Conservation (phyloP, 2,113 vertebrate species). For the Pollachius pollachius region DNA sequence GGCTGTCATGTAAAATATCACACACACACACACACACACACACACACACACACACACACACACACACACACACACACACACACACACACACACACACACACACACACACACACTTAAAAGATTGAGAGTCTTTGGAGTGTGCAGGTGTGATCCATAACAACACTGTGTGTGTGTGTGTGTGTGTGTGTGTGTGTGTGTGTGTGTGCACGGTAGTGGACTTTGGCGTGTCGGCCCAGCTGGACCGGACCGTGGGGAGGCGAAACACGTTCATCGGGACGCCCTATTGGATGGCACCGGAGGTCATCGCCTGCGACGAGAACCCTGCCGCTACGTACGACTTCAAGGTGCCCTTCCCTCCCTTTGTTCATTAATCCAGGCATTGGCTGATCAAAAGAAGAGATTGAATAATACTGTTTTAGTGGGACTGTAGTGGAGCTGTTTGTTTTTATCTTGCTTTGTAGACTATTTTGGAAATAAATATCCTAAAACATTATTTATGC, state of each 20-base stretch:
- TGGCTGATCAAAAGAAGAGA: no score
- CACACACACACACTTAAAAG: neutral
- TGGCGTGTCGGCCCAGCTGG: constrained; percentile 88
- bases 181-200: constrained; percentile 19
- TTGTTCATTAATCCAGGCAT: neutral
- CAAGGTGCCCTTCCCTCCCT: constrained; percentile 68
- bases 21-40: no score
- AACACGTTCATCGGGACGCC: constrained; percentile 93
- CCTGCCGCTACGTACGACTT: constrained; percentile 85
- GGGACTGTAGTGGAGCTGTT: no score
- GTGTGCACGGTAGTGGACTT: constrained; percentile 79
- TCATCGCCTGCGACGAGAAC: constrained; percentile 89
- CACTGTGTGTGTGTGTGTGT: constrained; percentile 3
- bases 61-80: no score
- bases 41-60: no score
- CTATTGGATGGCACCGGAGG: constrained; percentile 93
- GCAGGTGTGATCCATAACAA: neutral
- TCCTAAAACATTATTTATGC: no score
- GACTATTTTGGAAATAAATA: no score
- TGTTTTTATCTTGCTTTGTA: no score
- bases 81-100: neutral
- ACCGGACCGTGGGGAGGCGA: constrained; percentile 82
- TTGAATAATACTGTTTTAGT: no score
- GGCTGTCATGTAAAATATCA: no score
- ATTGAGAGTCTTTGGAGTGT: neutral